Percentiles rank a stretch among this genome's conserved stretches.
phyloP scores from a whole-genome alignment of 2,888 invertebrate species.

The Stramonita haemastoma region DNA sequence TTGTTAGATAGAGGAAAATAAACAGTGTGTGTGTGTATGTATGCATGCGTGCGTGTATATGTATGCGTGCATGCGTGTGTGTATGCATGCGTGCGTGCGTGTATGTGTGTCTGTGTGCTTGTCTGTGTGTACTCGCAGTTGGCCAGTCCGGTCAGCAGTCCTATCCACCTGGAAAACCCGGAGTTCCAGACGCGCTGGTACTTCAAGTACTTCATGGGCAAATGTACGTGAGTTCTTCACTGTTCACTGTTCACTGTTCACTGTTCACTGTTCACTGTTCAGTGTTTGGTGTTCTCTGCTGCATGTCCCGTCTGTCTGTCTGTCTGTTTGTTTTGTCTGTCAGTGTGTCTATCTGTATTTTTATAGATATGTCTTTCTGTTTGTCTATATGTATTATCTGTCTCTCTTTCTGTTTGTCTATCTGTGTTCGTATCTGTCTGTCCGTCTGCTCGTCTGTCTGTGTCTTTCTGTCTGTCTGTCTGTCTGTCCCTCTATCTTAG shows the following conservation, averaged over 20 bases:
- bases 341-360: background rate
- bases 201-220: slow-evolving; percentile 95
- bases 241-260: background rate
- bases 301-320: background rate
- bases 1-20: too few species aligned
- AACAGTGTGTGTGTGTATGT: too few species aligned
- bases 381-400: background rate
- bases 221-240: slow-evolving; percentile 81
- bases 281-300: too few species aligned
- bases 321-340: slow-evolving; percentile 2
- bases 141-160: slow-evolving; percentile 80
- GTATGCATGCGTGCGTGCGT: background rate
- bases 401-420: background rate
- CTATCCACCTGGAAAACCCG: slow-evolving; percentile 91
- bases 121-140: slow-evolving; percentile 80
- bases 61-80: background rate
- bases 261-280: background rate
- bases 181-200: slow-evolving; percentile 96
- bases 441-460: too few species aligned
- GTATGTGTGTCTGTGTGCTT: background rate
- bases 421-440: too few species aligned
- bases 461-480: too few species aligned
- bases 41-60: background rate
- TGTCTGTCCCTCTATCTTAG: too few species aligned
- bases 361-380: background rate